These are phyloP conservation scores for Dryas iulia DNA, from an alignment of 1,140 invertebrate genomes.

Conservation along the genomic window DNA sequence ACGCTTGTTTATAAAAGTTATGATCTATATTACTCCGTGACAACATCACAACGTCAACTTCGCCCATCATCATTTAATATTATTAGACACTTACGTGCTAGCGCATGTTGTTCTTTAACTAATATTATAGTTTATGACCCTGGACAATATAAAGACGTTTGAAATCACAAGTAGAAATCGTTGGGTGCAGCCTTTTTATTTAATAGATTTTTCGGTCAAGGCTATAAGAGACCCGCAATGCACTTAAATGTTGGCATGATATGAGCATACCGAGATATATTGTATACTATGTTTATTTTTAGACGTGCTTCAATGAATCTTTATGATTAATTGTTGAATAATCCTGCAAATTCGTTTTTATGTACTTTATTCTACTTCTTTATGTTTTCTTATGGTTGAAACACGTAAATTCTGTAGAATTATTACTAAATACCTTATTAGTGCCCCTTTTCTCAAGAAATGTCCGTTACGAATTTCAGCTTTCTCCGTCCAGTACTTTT, in stretches of 20 bases:
- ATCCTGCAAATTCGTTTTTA: too few relatives aligned
- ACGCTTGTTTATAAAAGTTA: not conserved
- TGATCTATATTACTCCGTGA: not conserved
- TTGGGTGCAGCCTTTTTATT: conserved; percentile 6
- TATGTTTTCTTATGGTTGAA: too few relatives aligned
- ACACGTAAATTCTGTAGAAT: too few relatives aligned
- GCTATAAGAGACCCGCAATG: not conserved
- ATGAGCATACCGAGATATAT: not conserved
- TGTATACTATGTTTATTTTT: not conserved
- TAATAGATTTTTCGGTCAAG: not conserved
- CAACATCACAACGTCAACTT: conserved; percentile 4
- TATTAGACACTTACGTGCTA: conserved; percentile 25
- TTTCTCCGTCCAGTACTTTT: too few relatives aligned
- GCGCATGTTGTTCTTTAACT: conserved; percentile 10
- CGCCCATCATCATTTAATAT: conserved; percentile 19
- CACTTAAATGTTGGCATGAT: conserved; percentile 1
- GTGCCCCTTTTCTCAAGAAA: too few relatives aligned
- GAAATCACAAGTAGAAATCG: conserved; percentile 2
- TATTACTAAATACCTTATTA: too few relatives aligned
- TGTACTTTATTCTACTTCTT: too few relatives aligned
- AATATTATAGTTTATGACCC: conserved; percentile 7
- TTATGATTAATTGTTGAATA: too few relatives aligned
- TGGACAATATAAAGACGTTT: conserved; percentile 11
- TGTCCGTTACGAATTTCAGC: too few relatives aligned
- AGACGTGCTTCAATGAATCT: not conserved